A percentile compares a stretch with the other conserved stretches of the same genome.
phyloP scores from a whole-genome alignment of 1,140 invertebrate species.

The Rhagoletis pomonella region DNA sequence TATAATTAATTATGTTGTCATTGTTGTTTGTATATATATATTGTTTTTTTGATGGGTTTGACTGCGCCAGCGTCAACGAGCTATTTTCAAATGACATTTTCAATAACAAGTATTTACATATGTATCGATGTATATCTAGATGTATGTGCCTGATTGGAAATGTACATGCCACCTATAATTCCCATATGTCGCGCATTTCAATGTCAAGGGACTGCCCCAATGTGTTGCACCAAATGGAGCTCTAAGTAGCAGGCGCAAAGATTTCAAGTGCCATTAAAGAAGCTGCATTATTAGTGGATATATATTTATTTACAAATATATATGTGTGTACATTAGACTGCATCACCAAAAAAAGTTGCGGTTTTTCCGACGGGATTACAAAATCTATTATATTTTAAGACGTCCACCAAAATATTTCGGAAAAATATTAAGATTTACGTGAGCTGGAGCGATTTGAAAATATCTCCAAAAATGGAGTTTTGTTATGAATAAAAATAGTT shows the following conservation, averaged over 20 bases:
- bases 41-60: neutral
- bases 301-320: neutral
- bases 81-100: constrained; percentile 45
- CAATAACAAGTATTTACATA: neutral
- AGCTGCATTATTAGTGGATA: neutral
- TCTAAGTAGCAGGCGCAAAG: neutral
- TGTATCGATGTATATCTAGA: neutral
- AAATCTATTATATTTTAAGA: too few species aligned
- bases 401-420: too few species aligned
- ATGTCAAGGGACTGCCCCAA: constrained; percentile 48
- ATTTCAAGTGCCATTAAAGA: neutral
- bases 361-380: too few species aligned
- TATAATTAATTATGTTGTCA: constrained; percentile 51
- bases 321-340: neutral
- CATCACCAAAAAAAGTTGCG: too few species aligned
- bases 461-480: too few species aligned
- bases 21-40: neutral
- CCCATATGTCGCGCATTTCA: constrained; percentile 34
- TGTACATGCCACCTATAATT: neutral
- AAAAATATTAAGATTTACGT: too few species aligned
- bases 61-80: constrained; percentile 11
- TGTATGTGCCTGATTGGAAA: neutral
- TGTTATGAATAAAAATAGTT: too few species aligned
- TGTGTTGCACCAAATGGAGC: neutral
- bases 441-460: too few species aligned